Conservation (phyloP, 2,113 vertebrate species). For the Pluvialis apricaria region DNA sequence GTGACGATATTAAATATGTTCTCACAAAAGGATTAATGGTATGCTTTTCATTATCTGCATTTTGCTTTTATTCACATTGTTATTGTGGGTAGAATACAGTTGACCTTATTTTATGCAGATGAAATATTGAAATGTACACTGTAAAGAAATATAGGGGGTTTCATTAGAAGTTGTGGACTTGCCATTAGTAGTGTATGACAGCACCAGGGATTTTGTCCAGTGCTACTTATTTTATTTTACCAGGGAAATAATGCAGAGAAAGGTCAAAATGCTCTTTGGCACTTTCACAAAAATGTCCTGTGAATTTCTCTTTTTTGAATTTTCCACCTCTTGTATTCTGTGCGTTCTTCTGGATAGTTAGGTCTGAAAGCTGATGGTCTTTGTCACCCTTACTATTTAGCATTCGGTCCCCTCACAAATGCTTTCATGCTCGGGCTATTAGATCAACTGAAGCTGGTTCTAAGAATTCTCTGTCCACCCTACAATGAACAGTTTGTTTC, state of each 20-base stretch:
- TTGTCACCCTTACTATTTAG: conserved; percentile 37
- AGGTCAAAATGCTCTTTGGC: conserved; percentile 23
- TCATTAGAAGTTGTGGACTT: not conserved
- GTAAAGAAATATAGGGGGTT: not conserved
- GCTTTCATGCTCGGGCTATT: conserved; percentile 39
- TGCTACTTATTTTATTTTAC: conserved; percentile 14
- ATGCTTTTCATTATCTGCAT: not conserved
- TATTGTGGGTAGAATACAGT: not conserved
- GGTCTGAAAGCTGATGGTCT: conserved; percentile 35
- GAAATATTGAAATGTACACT: not conserved
- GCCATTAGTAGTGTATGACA: not conserved
- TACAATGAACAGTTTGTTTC: conserved; percentile 61
- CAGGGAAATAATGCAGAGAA: not conserved
- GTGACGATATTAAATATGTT: not conserved
- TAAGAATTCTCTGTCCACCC: conserved; percentile 59
- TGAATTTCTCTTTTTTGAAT: not conserved
- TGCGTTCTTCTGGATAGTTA: conserved; percentile 37
- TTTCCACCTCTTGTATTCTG: conserved; percentile 42
- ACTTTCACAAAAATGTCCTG: conserved; percentile 4
- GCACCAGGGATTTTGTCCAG: not conserved
- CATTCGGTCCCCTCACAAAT: conserved; percentile 25
- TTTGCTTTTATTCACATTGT: not conserved
- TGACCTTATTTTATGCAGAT: not conserved
- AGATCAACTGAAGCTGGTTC: conserved; percentile 40
- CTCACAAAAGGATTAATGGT: not conserved